These are phyloP conservation scores for Pocillopora meandrina DNA, from an alignment of 92 coral and sea anemone genomes.

Conservation along the genomic window DNA sequence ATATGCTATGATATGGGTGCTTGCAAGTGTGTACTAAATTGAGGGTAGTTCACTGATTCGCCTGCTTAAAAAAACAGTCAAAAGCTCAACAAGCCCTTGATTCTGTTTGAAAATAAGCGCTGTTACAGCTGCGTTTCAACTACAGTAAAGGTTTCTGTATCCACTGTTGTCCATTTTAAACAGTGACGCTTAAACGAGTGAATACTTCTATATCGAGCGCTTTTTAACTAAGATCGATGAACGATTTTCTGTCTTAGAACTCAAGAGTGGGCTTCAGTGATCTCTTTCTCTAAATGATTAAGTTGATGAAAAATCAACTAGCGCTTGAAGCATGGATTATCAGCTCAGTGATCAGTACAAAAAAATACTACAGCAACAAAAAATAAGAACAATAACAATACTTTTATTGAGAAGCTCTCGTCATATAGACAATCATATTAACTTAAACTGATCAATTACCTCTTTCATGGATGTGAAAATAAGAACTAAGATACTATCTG, in stretches of 20 bases:
- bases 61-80: slow-evolving; percentile 8
- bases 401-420: not conserved
- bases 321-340: slow-evolving; percentile 1
- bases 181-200: slow-evolving; percentile 10
- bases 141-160: not conserved
- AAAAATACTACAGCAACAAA: not conserved
- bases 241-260: not conserved
- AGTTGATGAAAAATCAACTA: not conserved
- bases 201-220: slow-evolving; percentile 1
- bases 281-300: slow-evolving; percentile 13
- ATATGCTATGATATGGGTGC: not conserved
- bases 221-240: not conserved
- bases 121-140: slow-evolving; percentile 13
- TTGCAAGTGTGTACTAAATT: slow-evolving; percentile 5
- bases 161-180: slow-evolving; percentile 21
- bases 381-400: not conserved
- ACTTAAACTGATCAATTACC: not conserved
- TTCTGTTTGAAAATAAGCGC: not conserved
- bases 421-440: not conserved
- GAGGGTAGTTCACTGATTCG: slow-evolving; percentile 11
- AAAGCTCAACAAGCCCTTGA: not conserved
- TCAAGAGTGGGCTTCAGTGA: slow-evolving; percentile 3
- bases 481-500: slow-evolving; percentile 1
- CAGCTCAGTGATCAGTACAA: not conserved
- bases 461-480: not conserved